Evolutionary conservation across 1,140 invertebrate species (phyloP).

Genomic region (Temnothorax curvispinosus): DNA sequence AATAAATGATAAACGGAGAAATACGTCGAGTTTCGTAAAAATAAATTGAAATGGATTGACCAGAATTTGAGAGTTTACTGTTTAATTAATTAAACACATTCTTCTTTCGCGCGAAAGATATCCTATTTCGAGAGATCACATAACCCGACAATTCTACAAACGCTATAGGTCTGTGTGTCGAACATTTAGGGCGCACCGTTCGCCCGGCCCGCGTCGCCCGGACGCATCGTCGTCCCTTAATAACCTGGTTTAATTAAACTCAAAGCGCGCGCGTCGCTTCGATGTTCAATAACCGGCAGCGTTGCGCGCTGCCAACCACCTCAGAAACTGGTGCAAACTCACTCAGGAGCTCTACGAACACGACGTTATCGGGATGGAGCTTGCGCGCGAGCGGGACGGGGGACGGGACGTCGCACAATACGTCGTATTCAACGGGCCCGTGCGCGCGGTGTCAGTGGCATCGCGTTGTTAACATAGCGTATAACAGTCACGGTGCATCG

Average conservation of each 20-base stretch:
- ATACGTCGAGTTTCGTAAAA: not conserved
- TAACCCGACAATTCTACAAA: not conserved
- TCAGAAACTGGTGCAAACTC: constrained; percentile 75
- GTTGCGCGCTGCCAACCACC: constrained; percentile 48
- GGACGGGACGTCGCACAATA: constrained; percentile 38
- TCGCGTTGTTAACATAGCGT: constrained; percentile 14
- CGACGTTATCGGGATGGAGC: constrained; percentile 64
- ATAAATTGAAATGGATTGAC: too few species aligned
- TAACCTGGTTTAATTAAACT: constrained; percentile 78
- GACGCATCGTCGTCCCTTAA: constrained; percentile 30
- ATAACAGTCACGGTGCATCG: constrained; percentile 51
- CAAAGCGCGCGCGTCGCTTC: constrained; percentile 61
- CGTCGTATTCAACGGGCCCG: constrained; percentile 10
- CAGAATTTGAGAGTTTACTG: too few species aligned
- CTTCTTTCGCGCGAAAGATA: not conserved
- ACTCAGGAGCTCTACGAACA: constrained; percentile 4
- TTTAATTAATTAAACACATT: not conserved
- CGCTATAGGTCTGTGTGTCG: not conserved
- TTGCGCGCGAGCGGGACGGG: not conserved
- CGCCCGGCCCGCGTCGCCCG: not conserved
- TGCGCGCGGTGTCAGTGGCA: constrained; percentile 17
- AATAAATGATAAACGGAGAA: not conserved
- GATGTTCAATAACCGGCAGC: constrained; percentile 75
- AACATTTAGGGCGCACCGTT: not conserved
- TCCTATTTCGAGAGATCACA: not conserved